Evolutionary conservation across 2,888 invertebrate species (phyloP).

Genomic region (Plemyria rubiginata): DNA sequence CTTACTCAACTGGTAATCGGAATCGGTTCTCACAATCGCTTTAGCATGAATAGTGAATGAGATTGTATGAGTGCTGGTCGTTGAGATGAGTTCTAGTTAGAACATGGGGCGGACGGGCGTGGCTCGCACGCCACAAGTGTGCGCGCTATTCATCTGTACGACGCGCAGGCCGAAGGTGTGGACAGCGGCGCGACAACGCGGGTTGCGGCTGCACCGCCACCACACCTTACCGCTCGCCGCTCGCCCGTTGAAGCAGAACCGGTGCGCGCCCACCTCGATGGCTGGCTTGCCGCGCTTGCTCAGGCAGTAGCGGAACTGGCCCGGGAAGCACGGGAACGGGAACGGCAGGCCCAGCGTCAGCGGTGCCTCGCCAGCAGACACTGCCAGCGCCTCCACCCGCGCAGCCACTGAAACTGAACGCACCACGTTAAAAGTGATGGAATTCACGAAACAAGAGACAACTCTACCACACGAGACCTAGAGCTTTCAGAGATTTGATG

Average conservation of each 20-base stretch:
- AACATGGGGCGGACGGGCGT: constrained; percentile 80
- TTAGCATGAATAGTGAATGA: neutral
- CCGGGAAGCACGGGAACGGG: constrained; percentile 79
- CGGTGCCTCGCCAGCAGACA: constrained; percentile 53
- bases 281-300: constrained; percentile 81
- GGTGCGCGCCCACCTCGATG: constrained; percentile 79
- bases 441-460: neutral
- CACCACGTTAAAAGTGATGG: constrained; percentile 51
- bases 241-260: constrained; percentile 80
- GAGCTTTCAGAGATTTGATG: neutral
- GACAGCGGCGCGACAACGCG: constrained; percentile 78
- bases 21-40: neutral
- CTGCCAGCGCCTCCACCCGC: constrained; percentile 25
- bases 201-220: constrained; percentile 81
- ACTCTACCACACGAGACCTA: constrained; percentile 2
- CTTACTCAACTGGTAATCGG: neutral
- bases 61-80: neutral
- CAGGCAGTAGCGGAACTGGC: constrained; percentile 79
- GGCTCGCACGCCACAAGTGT: constrained; percentile 79
- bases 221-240: constrained; percentile 81
- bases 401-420: constrained; percentile 73
- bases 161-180: constrained; percentile 79
- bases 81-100: constrained; percentile 43
- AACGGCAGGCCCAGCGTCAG: constrained; percentile 77
- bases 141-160: constrained; percentile 81